A percentile compares a stretch with the other conserved stretches of the same genome.
Evolutionary conservation across 2,888 invertebrate genomes (phyloP).

Genomic region (Agonopterix arenella): DNA sequence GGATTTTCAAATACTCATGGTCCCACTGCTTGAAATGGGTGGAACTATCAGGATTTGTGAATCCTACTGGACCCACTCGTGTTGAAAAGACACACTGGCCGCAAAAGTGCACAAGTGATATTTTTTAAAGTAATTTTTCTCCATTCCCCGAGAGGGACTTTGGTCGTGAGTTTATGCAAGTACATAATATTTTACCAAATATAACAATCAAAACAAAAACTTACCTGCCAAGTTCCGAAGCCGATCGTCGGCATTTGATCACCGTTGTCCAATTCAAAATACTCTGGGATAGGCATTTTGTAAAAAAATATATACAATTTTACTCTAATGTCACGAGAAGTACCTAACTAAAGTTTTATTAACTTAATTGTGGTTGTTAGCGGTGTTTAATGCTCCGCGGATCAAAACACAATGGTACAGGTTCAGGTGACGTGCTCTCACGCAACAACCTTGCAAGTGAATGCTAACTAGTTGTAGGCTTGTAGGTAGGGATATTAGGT

Average conservation of each 20-base stretch:
- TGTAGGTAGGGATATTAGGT: neutral
- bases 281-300: conserved; percentile 44
- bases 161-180: no score
- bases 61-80: no score
- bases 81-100: no score
- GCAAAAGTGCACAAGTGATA: no score
- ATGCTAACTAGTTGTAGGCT: neutral
- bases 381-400: conserved; percentile 22
- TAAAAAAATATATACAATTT: no score
- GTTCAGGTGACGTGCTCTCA: neutral
- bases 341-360: neutral
- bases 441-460: neutral
- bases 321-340: no score
- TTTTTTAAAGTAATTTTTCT: no score
- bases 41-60: no score
- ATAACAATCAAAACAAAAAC: conserved; percentile 20
- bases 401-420: conserved; percentile 28
- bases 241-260: conserved; percentile 83
- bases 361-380: conserved; percentile 5
- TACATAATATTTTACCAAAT: no score
- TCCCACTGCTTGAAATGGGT: no score
- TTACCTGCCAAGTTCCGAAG: conserved; percentile 89
- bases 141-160: no score
- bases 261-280: conserved; percentile 63
- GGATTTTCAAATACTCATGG: no score